Conservation (phyloP, 2,797 vertebrate species). For the Momotus momota region DNA sequence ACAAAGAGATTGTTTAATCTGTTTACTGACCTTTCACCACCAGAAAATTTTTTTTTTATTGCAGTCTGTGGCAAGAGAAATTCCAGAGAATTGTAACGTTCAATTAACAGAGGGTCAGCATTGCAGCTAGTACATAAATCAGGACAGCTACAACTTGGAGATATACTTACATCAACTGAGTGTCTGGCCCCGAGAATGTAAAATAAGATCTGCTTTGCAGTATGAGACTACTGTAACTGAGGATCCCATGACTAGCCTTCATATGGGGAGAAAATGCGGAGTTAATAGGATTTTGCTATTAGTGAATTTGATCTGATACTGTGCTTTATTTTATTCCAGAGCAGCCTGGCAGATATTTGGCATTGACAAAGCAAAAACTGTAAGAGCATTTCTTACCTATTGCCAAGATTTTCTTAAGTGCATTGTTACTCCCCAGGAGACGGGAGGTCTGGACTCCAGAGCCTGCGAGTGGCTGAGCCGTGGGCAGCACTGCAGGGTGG, state of each 20-base stretch:
- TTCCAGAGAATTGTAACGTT: conserved; percentile 43
- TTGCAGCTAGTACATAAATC: background rate
- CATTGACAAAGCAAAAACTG: conserved; percentile 35
- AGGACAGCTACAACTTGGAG: background rate
- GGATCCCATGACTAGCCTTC: conserved; percentile 69
- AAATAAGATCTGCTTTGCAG: conserved; percentile 51
- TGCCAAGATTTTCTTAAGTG: rapidly evolving
- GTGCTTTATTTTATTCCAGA: conserved; percentile 53
- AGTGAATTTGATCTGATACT: conserved; percentile 58
- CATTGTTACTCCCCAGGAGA: background rate
- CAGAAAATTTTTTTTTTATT: conserved; percentile 22
- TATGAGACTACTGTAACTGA: conserved; percentile 62
- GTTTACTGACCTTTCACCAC: conserved; percentile 37
- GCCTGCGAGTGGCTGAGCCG: background rate
- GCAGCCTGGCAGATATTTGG: conserved; percentile 48
- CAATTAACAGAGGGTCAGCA: conserved; percentile 47
- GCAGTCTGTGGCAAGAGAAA: conserved; percentile 23
- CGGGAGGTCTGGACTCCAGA: rapidly evolving
- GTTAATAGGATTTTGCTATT: conserved; percentile 78
- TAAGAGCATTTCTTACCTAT: conserved; percentile 16
- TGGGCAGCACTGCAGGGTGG: background rate
- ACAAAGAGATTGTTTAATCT: background rate
- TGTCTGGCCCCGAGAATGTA: conserved; percentile 31
- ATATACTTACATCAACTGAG: background rate
- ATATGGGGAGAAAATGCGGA: conserved; percentile 67